These are phyloP conservation scores for Brachionus manjavacas DNA, from an alignment of 1,140 invertebrate genomes.

Conservation along the genomic window DNA sequence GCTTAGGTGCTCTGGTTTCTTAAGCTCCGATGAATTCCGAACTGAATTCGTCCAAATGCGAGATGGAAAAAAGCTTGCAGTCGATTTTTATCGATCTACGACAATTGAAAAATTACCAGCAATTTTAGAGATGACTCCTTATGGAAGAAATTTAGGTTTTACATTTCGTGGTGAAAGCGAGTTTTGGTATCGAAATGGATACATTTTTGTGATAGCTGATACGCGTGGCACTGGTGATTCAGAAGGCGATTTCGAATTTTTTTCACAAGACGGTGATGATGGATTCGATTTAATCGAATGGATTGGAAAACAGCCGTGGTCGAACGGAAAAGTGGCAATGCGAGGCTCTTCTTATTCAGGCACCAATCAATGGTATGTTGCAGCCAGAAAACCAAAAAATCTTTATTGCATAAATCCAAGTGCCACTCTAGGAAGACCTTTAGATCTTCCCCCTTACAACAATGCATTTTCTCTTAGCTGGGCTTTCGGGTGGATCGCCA, in stretches of 20 bases:
- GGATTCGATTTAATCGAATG: slow-evolving; percentile 33
- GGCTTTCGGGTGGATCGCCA: neutral
- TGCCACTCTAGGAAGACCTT: neutral
- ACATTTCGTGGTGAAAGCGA: neutral
- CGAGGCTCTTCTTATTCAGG: slow-evolving; percentile 25
- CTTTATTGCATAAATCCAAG: neutral
- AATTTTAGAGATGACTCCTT: slow-evolving; percentile 17
- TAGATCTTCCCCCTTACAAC: neutral
- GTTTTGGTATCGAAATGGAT: neutral
- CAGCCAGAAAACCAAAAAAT: neutral
- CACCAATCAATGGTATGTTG: slow-evolving; percentile 39
- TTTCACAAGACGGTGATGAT: neutral
- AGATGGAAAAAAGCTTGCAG: neutral
- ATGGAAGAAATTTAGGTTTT: neutral
- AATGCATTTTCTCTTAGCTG: neutral
- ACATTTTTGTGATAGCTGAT: slow-evolving; percentile 25
- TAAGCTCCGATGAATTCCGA: neutral
- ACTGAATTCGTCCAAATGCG: slow-evolving; percentile 18
- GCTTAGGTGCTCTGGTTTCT: neutral
- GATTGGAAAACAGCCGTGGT: neutral
- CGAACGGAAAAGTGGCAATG: slow-evolving; percentile 33
- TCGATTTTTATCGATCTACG: neutral
- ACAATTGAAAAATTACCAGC: neutral
- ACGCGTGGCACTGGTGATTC: slow-evolving; percentile 19
- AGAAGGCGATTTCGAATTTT: neutral